A percentile compares a stretch with the other conserved stretches of the same genome.
phyloP scores from a whole-genome alignment of 2,113 vertebrate genomes.

The Thunnus thynnus region DNA sequence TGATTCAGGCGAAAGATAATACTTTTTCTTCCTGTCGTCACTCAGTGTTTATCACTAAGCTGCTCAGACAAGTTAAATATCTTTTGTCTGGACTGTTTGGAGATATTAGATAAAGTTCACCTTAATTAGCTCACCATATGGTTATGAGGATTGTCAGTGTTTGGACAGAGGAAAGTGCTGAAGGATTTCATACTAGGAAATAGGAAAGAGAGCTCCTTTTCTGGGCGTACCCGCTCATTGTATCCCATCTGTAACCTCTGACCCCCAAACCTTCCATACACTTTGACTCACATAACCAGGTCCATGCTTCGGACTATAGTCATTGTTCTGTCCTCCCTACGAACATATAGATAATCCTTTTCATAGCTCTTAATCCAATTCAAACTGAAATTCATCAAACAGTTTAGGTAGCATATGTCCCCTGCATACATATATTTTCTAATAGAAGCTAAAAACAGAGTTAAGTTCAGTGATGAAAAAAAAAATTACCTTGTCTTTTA shows the following conservation, averaged over 20 bases:
- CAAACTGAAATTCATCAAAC: constrained; percentile 5
- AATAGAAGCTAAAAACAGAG: constrained; percentile 29
- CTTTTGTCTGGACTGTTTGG: constrained; percentile 11
- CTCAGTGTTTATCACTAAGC: constrained; percentile 49
- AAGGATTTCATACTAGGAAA: constrained; percentile 41
- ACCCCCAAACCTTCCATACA: constrained; percentile 33
- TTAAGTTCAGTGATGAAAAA: constrained; percentile 25
- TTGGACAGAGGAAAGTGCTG: constrained; percentile 22
- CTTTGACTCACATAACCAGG: constrained; percentile 48
- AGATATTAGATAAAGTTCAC: neutral
- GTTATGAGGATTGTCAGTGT: constrained; percentile 21
- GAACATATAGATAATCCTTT: neutral
- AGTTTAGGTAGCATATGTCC: neutral
- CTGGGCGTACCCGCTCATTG: constrained; percentile 40
- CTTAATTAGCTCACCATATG: constrained; percentile 22
- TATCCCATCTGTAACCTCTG: constrained; percentile 62
- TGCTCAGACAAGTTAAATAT: constrained; percentile 21
- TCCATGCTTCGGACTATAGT: constrained; percentile 11
- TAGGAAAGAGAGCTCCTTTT: constrained; percentile 46
- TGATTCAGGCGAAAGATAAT: constrained; percentile 42
- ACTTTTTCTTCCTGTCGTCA: constrained; percentile 49
- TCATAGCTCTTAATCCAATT: constrained; percentile 22
- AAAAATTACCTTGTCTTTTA: constrained; percentile 33
- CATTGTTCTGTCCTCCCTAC: constrained; percentile 3
- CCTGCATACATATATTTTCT: constrained; percentile 6